phyloP scores from a whole-genome alignment of 2,888 invertebrate species.

The Sipha maydis region DNA sequence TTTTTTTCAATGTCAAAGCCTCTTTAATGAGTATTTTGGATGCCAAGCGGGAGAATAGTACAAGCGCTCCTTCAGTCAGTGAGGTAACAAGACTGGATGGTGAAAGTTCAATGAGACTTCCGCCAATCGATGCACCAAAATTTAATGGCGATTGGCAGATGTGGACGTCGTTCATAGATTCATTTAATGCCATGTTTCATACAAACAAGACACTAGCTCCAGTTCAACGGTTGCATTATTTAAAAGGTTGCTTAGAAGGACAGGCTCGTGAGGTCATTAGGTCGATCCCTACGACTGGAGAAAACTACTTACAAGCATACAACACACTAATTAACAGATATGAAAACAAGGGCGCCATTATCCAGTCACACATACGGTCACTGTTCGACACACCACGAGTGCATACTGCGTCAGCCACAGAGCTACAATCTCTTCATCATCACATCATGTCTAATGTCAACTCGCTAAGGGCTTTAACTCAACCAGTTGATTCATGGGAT shows the following conservation, averaged over 20 bases:
- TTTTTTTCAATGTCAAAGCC: too few relatives aligned
- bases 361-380: conserved; percentile 17
- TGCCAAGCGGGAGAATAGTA: too few relatives aligned
- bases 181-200: conserved; percentile 2
- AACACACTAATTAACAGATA: not conserved
- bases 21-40: too few relatives aligned
- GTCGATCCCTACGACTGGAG: not conserved
- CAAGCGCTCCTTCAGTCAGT: too few relatives aligned
- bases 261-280: not conserved
- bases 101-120: not conserved
- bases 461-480: not conserved
- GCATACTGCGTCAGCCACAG: not conserved
- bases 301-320: conserved; percentile 20
- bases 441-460: not conserved
- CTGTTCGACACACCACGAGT: not conserved
- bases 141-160: not conserved
- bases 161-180: not conserved
- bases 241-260: not conserved
- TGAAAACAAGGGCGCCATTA: not conserved
- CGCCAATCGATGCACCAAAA: not conserved
- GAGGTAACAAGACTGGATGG: too few relatives aligned
- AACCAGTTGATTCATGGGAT: not conserved
- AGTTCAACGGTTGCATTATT: conserved; percentile 8
- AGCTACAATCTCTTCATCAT: not conserved
- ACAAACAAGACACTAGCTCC: not conserved